Base-by-base conservation (phyloP, 2,113 vertebrate genomes). In the Silurus asotus region DNA sequence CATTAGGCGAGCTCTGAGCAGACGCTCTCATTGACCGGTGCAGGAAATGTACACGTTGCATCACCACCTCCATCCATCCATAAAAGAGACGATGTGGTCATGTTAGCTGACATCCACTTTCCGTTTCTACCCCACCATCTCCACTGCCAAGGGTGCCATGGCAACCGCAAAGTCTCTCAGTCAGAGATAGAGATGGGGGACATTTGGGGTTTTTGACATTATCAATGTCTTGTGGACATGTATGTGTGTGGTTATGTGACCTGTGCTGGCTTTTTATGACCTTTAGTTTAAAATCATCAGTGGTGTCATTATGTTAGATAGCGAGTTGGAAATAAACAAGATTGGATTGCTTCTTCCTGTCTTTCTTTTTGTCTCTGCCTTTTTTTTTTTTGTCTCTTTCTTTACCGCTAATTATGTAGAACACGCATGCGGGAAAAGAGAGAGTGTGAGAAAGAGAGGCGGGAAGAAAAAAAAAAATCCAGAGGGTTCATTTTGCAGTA, bases 401-500 rank as follows among this genome's bases (percentile, higher is more conserved):
- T 67, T 64, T 48, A n/a, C 48, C 82, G 17, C 56, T 62, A 17
- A 69, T 74, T 72, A 70, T 49, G n/a, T 48, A n/a, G 37, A 84
- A 65, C 74, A 23, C 20, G 25, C 15, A 19, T 62, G 49, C 10
- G 51, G 65, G 81, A 8, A 83, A 1, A 37, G 28, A 37, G 37
- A 37, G 37, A 37, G 37, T 37, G 37, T 37, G 37, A 37, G 37
- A 37, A 37, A 37, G 20, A 64, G 53, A 79, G 53, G 76, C 25
- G 76, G 49, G 82, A 20, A 67, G 25, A 69, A 83, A 79, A 67
- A 48, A 37, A 69, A 83, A 79, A 87, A 87, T 82, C 83, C 80
- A 10, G 25, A 59, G 83, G 87, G 80, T 58, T 89, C 88, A 64
- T 59, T 89, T 85, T 89, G 91, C 88, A 67, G 70, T 89, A 90